A percentile compares a stretch with the other conserved stretches of the same genome.
These are phyloP conservation scores for Acanthurus leucopareius DNA, from an alignment of 2,797 vertebrate species.

Conservation along the genomic window DNA sequence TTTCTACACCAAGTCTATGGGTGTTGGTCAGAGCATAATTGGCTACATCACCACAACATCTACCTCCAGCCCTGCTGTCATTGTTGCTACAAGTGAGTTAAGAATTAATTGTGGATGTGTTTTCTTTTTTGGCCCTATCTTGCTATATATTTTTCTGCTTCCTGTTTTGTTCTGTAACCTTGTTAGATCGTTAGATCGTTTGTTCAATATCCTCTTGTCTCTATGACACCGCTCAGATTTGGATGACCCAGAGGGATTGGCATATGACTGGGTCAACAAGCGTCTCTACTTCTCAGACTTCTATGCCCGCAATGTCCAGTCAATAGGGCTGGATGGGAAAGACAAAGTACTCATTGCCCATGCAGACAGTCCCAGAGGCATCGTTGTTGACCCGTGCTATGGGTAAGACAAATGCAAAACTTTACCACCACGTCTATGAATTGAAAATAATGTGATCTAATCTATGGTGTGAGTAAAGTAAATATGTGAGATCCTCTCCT, in stretches of 20 bases:
- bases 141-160: not conserved
- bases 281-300: slow-evolving; percentile 94
- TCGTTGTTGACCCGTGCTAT: slow-evolving; percentile 93
- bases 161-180: not conserved
- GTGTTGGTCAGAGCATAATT: slow-evolving; percentile 86
- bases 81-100: slow-evolving; percentile 87
- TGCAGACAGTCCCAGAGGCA: slow-evolving; percentile 87
- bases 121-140: not conserved
- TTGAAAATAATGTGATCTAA: not conserved
- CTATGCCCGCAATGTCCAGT: slow-evolving; percentile 87
- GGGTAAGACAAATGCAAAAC: slow-evolving; percentile 84
- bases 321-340: slow-evolving; percentile 89
- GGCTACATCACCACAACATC: slow-evolving; percentile 87
- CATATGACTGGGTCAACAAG: slow-evolving; percentile 94
- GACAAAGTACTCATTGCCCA: slow-evolving; percentile 88
- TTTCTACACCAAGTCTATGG: slow-evolving; percentile 89
- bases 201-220: slow-evolving; percentile 1
- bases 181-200: not conserved
- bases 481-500: not conserved
- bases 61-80: slow-evolving; percentile 78
- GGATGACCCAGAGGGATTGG: slow-evolving; percentile 90
- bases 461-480: not conserved
- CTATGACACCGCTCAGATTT: slow-evolving; percentile 81
- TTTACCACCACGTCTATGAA: not conserved
- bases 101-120: not conserved